Conservation (phyloP, 2,797 vertebrate species). For the Apogon hyalosoma region DNA sequence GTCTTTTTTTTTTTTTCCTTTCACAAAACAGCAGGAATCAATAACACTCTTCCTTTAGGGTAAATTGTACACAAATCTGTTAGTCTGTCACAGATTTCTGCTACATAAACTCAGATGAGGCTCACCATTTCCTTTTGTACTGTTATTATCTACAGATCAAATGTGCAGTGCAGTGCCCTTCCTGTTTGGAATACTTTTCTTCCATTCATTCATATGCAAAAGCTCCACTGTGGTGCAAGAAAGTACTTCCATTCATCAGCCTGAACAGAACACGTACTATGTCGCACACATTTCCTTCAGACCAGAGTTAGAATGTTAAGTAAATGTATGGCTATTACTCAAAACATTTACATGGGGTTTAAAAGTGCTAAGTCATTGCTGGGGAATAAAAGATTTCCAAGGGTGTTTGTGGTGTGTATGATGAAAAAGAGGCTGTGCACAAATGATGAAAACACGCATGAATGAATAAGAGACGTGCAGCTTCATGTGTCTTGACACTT, state of each 20-base stretch:
- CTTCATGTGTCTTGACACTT: not conserved
- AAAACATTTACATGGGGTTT: not conserved
- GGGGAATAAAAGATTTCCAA: not conserved
- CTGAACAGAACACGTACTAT: constrained; percentile 51
- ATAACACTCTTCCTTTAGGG: too few species aligned
- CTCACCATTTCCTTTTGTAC: constrained; percentile 10
- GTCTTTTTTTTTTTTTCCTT: constrained; percentile 50
- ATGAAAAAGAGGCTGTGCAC: not conserved
- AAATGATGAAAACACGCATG: not conserved
- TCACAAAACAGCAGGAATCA: too few species aligned
- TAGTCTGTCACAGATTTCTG: too few species aligned
- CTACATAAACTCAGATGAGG: constrained; percentile 6
- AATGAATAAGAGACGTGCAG: not conserved
- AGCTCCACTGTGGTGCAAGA: constrained; percentile 29
- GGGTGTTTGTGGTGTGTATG: too few species aligned
- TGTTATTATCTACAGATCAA: constrained; percentile 13
- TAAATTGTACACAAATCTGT: too few species aligned
- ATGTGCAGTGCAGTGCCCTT: not conserved
- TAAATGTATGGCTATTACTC: not conserved
- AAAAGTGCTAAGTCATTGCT: not conserved
- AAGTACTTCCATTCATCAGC: constrained; percentile 51
- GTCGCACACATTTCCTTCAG: constrained; percentile 27
- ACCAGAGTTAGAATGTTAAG: not conserved
- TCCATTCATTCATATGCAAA: constrained; percentile 57
- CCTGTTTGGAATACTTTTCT: constrained; percentile 15